phyloP scores from a whole-genome alignment of 1,140 invertebrate genomes.

The Semibalanus balanoides region DNA sequence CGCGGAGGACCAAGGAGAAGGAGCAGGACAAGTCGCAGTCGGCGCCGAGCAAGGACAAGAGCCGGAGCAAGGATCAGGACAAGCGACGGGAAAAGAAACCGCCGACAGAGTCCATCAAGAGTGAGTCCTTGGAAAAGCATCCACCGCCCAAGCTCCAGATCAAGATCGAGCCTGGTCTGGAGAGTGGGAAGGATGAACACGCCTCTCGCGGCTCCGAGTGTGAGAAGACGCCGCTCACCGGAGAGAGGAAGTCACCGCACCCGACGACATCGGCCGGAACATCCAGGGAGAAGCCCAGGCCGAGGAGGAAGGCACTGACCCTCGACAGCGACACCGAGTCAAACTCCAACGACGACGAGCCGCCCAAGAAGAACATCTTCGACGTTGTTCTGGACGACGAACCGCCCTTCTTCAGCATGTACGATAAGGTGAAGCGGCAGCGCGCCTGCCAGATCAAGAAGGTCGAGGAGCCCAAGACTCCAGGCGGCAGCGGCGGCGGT shows the following conservation, averaged over 20 bases:
- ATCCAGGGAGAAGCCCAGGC: background rate
- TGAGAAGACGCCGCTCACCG: background rate
- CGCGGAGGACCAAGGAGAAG: background rate
- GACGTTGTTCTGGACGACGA: conserved; percentile 3
- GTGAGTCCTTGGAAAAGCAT: background rate
- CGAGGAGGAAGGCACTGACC: background rate
- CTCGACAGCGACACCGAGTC: background rate
- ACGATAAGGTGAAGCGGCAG: conserved; percentile 1
- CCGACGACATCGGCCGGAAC: too few species aligned
- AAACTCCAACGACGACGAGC: conserved; percentile 1
- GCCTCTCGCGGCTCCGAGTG: background rate
- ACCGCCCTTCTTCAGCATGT: background rate
- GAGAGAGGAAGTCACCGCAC: background rate
- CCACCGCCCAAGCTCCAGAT: background rate
- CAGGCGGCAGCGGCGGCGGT: too few species aligned
- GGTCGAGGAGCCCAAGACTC: background rate
- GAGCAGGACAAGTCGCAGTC: background rate
- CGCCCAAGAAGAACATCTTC: conserved; percentile 5
- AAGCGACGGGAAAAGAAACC: background rate
- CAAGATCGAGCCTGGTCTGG: conserved; percentile 1
- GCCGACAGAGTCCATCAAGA: background rate
- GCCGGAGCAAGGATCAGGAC: background rate
- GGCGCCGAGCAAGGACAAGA: background rate
- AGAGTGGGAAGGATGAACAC: background rate
- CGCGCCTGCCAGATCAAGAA: conserved; percentile 1